Evolutionary conservation across 2,113 vertebrate genomes (phyloP).

Genomic region (Paraplagusia blochii): DNA sequence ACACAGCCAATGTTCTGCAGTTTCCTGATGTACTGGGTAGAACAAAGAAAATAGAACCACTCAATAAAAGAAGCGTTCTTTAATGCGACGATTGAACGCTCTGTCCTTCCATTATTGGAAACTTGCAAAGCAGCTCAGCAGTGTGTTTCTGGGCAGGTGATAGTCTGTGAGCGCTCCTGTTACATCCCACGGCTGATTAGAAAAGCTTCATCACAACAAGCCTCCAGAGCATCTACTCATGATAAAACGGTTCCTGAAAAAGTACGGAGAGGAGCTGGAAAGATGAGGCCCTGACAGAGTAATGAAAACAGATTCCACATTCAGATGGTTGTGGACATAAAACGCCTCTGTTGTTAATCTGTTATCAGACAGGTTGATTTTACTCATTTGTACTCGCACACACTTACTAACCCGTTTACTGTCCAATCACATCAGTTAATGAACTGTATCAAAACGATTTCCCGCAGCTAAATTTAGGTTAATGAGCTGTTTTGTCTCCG

Average conservation of each 20-base stretch:
- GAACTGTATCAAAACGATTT: not conserved
- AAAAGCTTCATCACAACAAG: constrained; percentile 52
- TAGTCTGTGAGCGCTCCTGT: constrained; percentile 39
- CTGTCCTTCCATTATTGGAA: constrained; percentile 34
- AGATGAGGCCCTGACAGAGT: constrained; percentile 8
- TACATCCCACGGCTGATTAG: constrained; percentile 52
- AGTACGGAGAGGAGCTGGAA: constrained; percentile 14
- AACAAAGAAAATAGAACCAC: constrained; percentile 12
- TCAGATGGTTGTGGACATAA: too few relatives aligned
- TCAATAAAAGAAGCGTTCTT: not conserved
- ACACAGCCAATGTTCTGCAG: too few relatives aligned
- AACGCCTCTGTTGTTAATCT: too few relatives aligned
- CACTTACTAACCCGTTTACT: not conserved
- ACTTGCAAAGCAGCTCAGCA: constrained; percentile 41
- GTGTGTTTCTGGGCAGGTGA: constrained; percentile 45
- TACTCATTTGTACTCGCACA: not conserved
- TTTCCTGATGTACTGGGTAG: not conserved
- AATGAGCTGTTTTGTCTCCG: not conserved
- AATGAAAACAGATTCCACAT: constrained; percentile 9
- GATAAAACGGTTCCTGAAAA: constrained; percentile 43
- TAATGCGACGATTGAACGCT: constrained; percentile 35
- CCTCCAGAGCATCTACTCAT: constrained; percentile 21
- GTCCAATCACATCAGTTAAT: not conserved
- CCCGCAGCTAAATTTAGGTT: not conserved
- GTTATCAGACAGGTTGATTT: not conserved